phyloP scores from a whole-genome alignment of 2,888 invertebrate genomes.

The Chymomyza caudatula region DNA sequence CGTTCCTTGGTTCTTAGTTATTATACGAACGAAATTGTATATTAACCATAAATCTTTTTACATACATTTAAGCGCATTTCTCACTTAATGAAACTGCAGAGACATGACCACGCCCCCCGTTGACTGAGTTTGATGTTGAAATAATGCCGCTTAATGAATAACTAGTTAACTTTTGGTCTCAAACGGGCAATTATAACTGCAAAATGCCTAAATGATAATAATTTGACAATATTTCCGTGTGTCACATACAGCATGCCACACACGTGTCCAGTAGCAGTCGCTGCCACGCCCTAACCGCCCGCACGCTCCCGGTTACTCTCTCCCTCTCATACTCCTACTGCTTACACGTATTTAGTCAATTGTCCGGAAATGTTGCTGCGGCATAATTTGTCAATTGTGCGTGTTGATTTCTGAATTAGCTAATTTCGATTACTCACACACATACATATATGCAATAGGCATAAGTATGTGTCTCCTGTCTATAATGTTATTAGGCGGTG shows the following conservation, averaged over 20 bases:
- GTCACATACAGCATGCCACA: constrained; percentile 13
- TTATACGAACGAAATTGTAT: too few relatives aligned
- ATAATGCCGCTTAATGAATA: constrained; percentile 70
- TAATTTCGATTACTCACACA: constrained; percentile 60
- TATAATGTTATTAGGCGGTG: constrained; percentile 62
- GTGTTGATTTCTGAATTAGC: constrained; percentile 74
- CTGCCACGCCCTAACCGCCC: background rate
- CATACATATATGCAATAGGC: background rate
- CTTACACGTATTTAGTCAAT: constrained; percentile 58
- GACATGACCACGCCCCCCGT: constrained; percentile 53
- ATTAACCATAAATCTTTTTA: too few relatives aligned
- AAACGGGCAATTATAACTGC: constrained; percentile 10
- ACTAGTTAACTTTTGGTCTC: constrained; percentile 31
- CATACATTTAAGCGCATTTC: background rate
- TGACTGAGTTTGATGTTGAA: constrained; percentile 18
- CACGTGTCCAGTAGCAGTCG: constrained; percentile 40
- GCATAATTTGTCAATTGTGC: constrained; percentile 74
- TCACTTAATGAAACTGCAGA: background rate
- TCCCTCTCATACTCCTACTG: background rate
- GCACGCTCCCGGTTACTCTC: background rate
- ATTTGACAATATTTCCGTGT: constrained; percentile 52
- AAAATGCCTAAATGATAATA: constrained; percentile 49
- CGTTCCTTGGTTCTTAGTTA: too few relatives aligned
- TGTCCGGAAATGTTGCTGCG: constrained; percentile 71
- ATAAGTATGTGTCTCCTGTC: background rate